A percentile compares a stretch with the other conserved stretches of the same genome.
Evolutionary conservation across 2,113 vertebrate genomes (phyloP).

Genomic region (Perccottus glenii): DNA sequence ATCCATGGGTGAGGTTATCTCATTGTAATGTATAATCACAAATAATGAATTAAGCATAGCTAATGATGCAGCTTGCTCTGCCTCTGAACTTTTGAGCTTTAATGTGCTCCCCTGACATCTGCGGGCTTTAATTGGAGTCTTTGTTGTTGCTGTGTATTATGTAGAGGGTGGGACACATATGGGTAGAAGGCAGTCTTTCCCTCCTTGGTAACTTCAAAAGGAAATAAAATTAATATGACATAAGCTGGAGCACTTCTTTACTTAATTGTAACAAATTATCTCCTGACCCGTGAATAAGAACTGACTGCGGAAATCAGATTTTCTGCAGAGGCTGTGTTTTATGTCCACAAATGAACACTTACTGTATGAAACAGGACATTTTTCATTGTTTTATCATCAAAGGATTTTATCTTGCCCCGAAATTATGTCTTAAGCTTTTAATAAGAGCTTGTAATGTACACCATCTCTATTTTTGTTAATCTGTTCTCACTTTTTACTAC

Average conservation of each 20-base stretch:
- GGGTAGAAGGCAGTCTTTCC: slow-evolving; percentile 10
- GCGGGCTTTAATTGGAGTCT: slow-evolving; percentile 66
- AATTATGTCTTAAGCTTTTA: not conserved
- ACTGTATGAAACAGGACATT: not conserved
- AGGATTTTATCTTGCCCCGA: slow-evolving; percentile 3
- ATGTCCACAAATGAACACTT: not conserved
- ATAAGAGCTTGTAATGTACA: not conserved
- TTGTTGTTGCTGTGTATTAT: slow-evolving; percentile 56
- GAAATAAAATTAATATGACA: not conserved
- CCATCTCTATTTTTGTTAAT: not conserved
- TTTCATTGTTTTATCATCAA: slow-evolving; percentile 2
- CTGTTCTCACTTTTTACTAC: not conserved
- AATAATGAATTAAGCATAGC: slow-evolving; percentile 55
- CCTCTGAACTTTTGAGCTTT: slow-evolving; percentile 55
- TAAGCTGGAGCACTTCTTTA: slow-evolving; percentile 14
- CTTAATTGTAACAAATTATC: slow-evolving; percentile 23
- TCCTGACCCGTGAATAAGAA: slow-evolving; percentile 21
- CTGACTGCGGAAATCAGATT: slow-evolving; percentile 5
- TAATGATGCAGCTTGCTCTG: slow-evolving; percentile 46
- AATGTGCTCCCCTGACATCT: slow-evolving; percentile 52
- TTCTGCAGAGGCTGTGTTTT: slow-evolving; percentile 14
- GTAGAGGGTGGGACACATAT: slow-evolving; percentile 22
- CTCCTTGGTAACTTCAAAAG: slow-evolving; percentile 46
- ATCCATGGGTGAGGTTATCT: slow-evolving; percentile 43
- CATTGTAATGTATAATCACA: slow-evolving; percentile 50